Evolutionary conservation across 1,140 invertebrate species (phyloP).

Genomic region (Heterodera carotae): DNA sequence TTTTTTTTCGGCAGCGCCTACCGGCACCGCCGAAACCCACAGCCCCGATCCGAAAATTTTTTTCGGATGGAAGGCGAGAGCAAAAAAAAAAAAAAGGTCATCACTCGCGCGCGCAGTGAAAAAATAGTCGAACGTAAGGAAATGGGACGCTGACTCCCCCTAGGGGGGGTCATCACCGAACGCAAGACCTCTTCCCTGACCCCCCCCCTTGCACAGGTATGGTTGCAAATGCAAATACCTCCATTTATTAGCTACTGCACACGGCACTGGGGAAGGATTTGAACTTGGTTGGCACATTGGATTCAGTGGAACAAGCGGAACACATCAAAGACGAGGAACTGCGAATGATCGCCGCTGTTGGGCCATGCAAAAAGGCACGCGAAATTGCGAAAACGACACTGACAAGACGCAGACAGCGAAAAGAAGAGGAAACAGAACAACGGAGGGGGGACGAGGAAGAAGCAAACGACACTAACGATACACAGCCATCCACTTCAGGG

Average conservation of each 20-base stretch:
- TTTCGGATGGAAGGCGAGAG: too few species aligned
- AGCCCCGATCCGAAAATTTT: too few species aligned
- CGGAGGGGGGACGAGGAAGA: background rate
- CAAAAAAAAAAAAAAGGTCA: too few species aligned
- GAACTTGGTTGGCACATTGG: slow-evolving; percentile 53
- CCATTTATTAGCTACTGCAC: slow-evolving; percentile 55
- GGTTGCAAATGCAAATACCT: too few species aligned
- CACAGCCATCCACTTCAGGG: slow-evolving; percentile 17
- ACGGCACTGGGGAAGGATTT: slow-evolving; percentile 56
- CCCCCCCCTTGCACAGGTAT: too few species aligned
- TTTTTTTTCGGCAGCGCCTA: too few species aligned
- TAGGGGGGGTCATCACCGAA: too few species aligned
- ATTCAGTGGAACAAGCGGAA: slow-evolving; percentile 60
- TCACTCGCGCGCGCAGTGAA: too few species aligned
- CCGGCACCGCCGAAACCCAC: too few species aligned
- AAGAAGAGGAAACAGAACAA: background rate
- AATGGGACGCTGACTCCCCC: too few species aligned
- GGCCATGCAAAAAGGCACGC: slow-evolving; percentile 25
- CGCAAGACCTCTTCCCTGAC: too few species aligned
- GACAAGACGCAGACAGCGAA: background rate
- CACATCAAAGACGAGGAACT: slow-evolving; percentile 55
- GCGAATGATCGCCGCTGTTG: slow-evolving; percentile 56
- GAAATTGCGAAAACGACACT: slow-evolving; percentile 30
- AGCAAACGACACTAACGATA: background rate
- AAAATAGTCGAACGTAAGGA: too few species aligned